phyloP scores from a whole-genome alignment of 1,140 invertebrate genomes.

The Tenebrio molitor region DNA sequence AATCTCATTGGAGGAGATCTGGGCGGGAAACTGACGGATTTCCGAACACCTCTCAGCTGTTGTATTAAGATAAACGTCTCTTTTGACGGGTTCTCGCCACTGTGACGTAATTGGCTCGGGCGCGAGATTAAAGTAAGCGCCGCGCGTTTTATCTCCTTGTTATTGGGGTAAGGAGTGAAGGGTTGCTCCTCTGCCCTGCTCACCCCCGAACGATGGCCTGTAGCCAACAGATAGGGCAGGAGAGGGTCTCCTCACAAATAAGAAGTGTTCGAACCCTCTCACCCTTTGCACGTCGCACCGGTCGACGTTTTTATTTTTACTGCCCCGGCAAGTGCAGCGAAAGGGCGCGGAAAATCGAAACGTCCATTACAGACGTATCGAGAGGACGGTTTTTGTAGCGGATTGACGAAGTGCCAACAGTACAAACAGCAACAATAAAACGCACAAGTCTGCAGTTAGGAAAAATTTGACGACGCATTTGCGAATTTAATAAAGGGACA shows the following conservation, averaged over 20 bases:
- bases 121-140: slow-evolving; percentile 48
- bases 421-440: too few species aligned
- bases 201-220: slow-evolving; percentile 34
- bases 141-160: slow-evolving; percentile 45
- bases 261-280: background rate
- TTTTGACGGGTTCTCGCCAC: slow-evolving; percentile 42
- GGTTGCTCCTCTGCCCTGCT: slow-evolving; percentile 14
- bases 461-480: too few species aligned
- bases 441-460: too few species aligned
- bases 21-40: slow-evolving; percentile 42
- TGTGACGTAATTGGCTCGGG: slow-evolving; percentile 46
- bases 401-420: too few species aligned
- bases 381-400: too few species aligned
- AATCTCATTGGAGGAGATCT: slow-evolving; percentile 23
- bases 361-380: too few species aligned
- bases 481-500: too few species aligned
- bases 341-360: slow-evolving; percentile 20
- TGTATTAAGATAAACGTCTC: slow-evolving; percentile 49
- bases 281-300: background rate
- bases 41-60: slow-evolving; percentile 43
- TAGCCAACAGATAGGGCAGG: slow-evolving; percentile 28
- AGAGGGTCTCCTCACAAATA: background rate
- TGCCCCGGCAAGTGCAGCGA: slow-evolving; percentile 3
- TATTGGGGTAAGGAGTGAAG: slow-evolving; percentile 41
- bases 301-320: slow-evolving; percentile 5